phyloP scores from a whole-genome alignment of 2,113 vertebrate genomes.

The Ctenodactylus gundi region DNA sequence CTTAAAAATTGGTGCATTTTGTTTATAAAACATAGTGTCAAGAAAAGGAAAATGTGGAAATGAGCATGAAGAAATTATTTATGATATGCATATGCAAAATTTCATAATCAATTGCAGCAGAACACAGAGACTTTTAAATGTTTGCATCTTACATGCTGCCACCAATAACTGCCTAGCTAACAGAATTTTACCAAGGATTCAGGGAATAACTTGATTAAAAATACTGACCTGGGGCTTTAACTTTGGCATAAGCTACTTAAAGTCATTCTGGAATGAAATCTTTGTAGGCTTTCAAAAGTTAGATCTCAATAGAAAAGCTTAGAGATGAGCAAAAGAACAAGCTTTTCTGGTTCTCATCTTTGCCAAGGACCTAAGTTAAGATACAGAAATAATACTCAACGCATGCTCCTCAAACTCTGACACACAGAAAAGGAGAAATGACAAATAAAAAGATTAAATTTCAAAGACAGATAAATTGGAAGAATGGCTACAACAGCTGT shows the following conservation, averaged over 20 bases:
- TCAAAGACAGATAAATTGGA: not conserved
- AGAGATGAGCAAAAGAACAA: not conserved
- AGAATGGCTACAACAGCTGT: not conserved
- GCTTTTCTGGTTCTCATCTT: not conserved
- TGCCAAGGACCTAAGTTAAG: not conserved
- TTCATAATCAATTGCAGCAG: not conserved
- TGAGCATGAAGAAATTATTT: not conserved
- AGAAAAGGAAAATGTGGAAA: not conserved
- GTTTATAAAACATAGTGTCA: not conserved
- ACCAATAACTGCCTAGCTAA: not conserved
- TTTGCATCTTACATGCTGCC: constrained; percentile 5
- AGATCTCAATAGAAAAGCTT: not conserved
- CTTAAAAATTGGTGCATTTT: not conserved
- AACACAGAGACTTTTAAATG: not conserved
- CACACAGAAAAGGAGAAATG: not conserved
- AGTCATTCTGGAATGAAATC: not conserved
- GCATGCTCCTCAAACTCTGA: not conserved
- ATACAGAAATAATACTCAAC: not conserved
- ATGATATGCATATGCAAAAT: not conserved
- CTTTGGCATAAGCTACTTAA: not conserved
- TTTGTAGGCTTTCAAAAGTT: not conserved
- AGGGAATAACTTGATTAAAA: constrained; percentile 24
- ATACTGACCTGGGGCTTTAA: not conserved
- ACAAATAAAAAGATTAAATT: not conserved
- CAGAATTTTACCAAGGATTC: not conserved